Percentiles rank a stretch among this genome's conserved stretches.
Evolutionary conservation across 2,888 invertebrate species (phyloP).

Genomic region (Macrophya alboannulata): DNA sequence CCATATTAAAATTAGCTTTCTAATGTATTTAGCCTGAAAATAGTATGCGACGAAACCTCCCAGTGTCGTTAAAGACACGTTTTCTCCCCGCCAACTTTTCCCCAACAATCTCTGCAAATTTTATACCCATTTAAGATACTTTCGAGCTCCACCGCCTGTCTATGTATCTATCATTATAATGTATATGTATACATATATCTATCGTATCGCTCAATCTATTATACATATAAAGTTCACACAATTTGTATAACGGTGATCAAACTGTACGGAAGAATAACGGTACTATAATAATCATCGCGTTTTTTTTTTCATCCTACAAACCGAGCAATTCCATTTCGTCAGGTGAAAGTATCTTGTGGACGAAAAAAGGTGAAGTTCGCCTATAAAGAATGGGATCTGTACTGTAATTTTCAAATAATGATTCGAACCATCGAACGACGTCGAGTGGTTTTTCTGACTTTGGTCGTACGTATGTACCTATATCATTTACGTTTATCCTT

Average conservation of each 20-base stretch:
- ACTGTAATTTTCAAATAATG: conserved; percentile 2
- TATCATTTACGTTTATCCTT: background rate
- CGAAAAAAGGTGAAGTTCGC: background rate
- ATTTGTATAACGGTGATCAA: background rate
- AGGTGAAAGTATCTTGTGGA: background rate
- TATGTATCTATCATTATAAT: conserved; percentile 5
- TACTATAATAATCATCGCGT: background rate
- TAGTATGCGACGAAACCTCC: conserved; percentile 66
- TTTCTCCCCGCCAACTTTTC: conserved; percentile 62
- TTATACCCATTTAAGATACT: conserved; percentile 47
- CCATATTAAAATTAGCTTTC: conserved; percentile 77
- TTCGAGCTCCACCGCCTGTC: conserved; percentile 13
- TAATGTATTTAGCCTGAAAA: conserved; percentile 73
- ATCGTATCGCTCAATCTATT: conserved; percentile 2
- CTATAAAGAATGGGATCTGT: background rate
- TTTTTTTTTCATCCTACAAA: background rate
- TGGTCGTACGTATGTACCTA: too few relatives aligned
- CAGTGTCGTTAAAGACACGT: conserved; percentile 72
- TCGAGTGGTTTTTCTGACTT: background rate
- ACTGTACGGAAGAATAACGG: background rate
- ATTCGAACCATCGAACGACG: conserved; percentile 11
- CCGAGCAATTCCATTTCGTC: background rate
- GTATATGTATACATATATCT: too few relatives aligned
- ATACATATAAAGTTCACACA: background rate
- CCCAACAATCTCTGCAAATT: conserved; percentile 45